phyloP scores from a whole-genome alignment of 2,888 invertebrate genomes.

The Sminthurides aquaticus region DNA sequence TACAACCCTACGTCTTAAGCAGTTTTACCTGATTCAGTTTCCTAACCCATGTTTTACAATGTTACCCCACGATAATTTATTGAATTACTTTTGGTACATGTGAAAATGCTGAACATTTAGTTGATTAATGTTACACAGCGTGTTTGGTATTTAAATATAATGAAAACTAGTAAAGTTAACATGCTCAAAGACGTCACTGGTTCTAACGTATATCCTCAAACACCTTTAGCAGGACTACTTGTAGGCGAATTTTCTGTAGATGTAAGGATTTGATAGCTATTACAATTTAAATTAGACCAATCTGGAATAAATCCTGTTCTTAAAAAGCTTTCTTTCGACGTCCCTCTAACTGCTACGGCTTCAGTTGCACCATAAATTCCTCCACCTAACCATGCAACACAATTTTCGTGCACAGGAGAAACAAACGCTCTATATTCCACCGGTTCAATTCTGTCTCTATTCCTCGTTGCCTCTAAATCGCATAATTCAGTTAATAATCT shows the following conservation, averaged over 20 bases:
- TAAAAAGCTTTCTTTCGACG: conserved; percentile 67
- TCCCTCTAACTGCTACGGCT: conserved; percentile 60
- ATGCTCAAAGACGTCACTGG: too few relatives aligned
- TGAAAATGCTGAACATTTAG: too few relatives aligned
- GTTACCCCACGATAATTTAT: too few relatives aligned
- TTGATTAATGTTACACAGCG: too few relatives aligned
- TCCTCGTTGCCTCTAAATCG: conserved; percentile 54
- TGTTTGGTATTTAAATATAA: too few relatives aligned
- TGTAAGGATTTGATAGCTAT: conserved; percentile 7
- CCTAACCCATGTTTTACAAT: too few relatives aligned
- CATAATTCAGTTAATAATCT: conserved; percentile 70
- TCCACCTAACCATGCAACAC: conserved; percentile 79
- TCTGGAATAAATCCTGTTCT: conserved; percentile 66
- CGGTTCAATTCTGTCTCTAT: conserved; percentile 36
- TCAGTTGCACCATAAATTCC: conserved; percentile 72
- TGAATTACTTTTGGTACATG: too few relatives aligned
- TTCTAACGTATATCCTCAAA: too few relatives aligned
- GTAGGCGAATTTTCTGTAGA: conserved; percentile 9
- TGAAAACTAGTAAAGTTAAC: too few relatives aligned
- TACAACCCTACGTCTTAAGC: too few relatives aligned
- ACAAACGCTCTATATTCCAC: conserved; percentile 67
- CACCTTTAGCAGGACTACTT: conserved; percentile 10
- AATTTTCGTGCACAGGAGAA: conserved; percentile 71
- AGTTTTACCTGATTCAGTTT: too few relatives aligned
- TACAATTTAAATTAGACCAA: conserved; percentile 53